Evolutionary conservation across 2,113 vertebrate species (phyloP), one percentile per base, ranked within the genome.

Genomic region (Lota lota): DNA sequence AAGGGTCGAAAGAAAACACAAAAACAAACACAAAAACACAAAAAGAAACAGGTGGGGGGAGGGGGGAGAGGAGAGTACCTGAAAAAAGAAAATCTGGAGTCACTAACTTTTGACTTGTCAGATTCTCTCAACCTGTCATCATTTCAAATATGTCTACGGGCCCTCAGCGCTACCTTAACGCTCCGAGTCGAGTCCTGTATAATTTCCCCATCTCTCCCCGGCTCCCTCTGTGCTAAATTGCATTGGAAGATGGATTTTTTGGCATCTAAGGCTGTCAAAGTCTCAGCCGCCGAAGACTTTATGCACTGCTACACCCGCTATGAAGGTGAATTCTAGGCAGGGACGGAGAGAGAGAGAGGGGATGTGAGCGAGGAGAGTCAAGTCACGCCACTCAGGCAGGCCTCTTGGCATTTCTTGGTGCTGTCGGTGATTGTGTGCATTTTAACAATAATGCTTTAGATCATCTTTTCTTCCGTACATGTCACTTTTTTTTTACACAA

Each of bases 91-190:
- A 92, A 85, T 90, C 85, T 81, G 66, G 79, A 90, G 87, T 87
- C 88, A 79, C 87, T 88, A 90, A 79, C 82, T 76, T 88, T 89
- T 84, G 80, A 84, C 88, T 91, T 90, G 90, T 89, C 90, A 90
- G 83, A 85, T 90, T 90, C 81, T 70, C 87, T 82, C 86, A 90
- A 88, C 85, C 86, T 89, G 89, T 83, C 89, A 90, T 92, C 86
- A 87, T 89, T 92, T 92, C 56, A 76, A 84, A 85, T 68, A 10
- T 84, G 84, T 87, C 79, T 80, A 65, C 59, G 69, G 67, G 78
- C 70, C 85, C 85, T 81, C 56, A 58, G 80, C 76, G 84, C 90
- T 91, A 89, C 86, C 92, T 74, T 91, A 89, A 89, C 88, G 88
- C 88, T 90, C 82, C 85, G 85, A 76, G 68, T 70, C 69, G 75